Base-by-base conservation (phyloP, 1,140 invertebrate genomes). In the Drosophila elegans region DNA sequence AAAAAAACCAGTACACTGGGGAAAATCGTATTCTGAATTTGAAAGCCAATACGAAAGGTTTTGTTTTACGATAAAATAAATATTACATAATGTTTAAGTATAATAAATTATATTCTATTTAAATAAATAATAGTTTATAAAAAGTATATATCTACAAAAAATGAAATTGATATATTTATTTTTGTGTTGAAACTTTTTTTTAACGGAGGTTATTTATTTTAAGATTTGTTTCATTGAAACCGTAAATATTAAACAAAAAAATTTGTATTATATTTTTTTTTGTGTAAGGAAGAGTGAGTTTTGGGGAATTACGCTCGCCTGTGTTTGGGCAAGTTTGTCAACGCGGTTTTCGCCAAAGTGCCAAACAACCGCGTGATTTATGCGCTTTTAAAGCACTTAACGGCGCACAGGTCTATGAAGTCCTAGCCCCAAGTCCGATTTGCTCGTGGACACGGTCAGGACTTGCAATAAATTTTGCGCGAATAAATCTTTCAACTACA, bases 301-400 rank as follows among this genome's bases (percentile, higher is more conserved):
- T 66, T 64, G 57, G 25, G 62, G 45, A 54, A 36, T 39, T 13
- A 12, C 11, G 4, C 38, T 27, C 13, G 36, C 21, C 57, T 44
- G 49, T 74, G 69, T 69, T 73, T 59, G 64, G 68, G 81, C 78
- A 82, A 83, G 60, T 74, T 88, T 86, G 83, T 88, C 83, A 88
- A 88, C 84, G 76, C 59, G 84, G 72, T 71, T 41, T 78, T 73
- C 55, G 73, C 41, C 59, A 74, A 69, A 81, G 63, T 66, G 72
- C 71, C 71, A 74, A 83, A 75, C 85, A 88, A 89, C 83, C 83
- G 83, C 83, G 83, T 88, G 84, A 89, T 88, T 88, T 88, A 88
- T 88, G 83, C 83, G 84, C 83, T 88, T 88, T 88, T 88, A 88
- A 88, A 88, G 83, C 83, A 88, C 83, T 88, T 89, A 88, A 77